Conservation (phyloP, 1,140 invertebrate genomes). For the Antheraea pernyi region DNA sequence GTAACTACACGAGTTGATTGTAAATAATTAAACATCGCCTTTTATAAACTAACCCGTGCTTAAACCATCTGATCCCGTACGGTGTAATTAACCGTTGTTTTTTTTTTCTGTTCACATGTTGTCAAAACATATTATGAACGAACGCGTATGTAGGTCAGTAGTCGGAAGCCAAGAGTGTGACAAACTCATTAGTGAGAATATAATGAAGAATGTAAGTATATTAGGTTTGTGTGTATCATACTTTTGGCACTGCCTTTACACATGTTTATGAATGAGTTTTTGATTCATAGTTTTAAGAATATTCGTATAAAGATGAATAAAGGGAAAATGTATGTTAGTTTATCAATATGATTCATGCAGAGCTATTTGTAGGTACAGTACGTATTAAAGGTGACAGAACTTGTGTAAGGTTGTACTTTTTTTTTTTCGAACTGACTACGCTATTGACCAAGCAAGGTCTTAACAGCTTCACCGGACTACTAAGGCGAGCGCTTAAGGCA, state of each 20-base stretch:
- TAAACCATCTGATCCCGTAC: not conserved
- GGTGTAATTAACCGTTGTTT: not conserved
- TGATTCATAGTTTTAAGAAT: not conserved
- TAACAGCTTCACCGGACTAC: no score
- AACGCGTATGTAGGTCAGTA: constrained; percentile 26
- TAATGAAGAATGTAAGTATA: not conserved
- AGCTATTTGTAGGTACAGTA: no score
- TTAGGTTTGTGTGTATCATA: not conserved
- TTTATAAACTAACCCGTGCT: not conserved
- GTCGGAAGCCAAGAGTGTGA: constrained; percentile 27
- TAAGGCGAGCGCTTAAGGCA: no score
- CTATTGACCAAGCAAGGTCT: no score
- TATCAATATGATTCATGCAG: not conserved
- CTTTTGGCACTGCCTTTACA: not conserved
- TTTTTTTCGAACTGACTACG: no score
- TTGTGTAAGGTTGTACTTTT: no score
- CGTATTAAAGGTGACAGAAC: no score
- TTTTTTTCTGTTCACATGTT: constrained; percentile 9
- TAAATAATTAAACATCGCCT: not conserved
- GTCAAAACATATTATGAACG: constrained; percentile 25
- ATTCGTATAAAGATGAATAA: not conserved
- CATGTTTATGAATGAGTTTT: constrained; percentile 1
- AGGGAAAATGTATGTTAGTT: not conserved
- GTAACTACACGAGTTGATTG: not conserved
- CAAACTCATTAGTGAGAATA: constrained; percentile 20